Evolutionary conservation across 2,797 vertebrate species (phyloP).

Genomic region (Chiroxiphia lanceolata): DNA sequence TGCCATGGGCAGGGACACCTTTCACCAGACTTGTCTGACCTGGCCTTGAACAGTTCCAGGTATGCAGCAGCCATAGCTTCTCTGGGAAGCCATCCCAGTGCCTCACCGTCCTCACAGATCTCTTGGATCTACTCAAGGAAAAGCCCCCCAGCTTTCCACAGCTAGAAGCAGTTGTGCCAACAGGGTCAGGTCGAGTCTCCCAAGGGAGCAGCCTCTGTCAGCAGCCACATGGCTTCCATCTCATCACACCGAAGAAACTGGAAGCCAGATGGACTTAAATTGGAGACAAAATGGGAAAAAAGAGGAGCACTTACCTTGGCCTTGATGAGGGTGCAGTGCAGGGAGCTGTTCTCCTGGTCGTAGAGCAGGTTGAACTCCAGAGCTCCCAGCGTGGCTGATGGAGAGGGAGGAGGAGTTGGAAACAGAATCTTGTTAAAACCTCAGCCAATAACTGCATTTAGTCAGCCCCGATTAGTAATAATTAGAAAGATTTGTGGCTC

Average conservation of each 20-base stretch:
- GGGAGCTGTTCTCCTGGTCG: constrained; percentile 83
- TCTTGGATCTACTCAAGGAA: background rate
- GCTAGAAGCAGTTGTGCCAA: background rate
- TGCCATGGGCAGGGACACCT: background rate
- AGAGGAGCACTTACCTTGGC: constrained; percentile 82
- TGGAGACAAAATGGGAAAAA: fast-evolving
- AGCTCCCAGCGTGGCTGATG: constrained; percentile 88
- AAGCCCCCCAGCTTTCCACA: background rate
- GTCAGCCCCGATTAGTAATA: background rate
- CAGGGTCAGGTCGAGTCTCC: background rate
- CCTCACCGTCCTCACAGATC: background rate
- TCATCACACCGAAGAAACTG: fast-evolving
- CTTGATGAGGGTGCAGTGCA: constrained; percentile 88
- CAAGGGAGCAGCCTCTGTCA: background rate
- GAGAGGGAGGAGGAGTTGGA: background rate
- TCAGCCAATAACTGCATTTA: background rate
- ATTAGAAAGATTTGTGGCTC: background rate
- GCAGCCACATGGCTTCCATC: background rate
- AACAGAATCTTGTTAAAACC: background rate
- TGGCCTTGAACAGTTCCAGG: background rate
- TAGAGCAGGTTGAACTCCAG: constrained; percentile 93
- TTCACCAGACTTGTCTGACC: background rate
- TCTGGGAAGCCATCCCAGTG: background rate
- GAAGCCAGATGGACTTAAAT: background rate
- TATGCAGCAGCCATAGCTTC: background rate